A percentile compares a stretch with the other conserved stretches of the same genome.
Evolutionary conservation across 2,113 vertebrate genomes (phyloP).

Genomic region (Dendropsophus ebraccatus): DNA sequence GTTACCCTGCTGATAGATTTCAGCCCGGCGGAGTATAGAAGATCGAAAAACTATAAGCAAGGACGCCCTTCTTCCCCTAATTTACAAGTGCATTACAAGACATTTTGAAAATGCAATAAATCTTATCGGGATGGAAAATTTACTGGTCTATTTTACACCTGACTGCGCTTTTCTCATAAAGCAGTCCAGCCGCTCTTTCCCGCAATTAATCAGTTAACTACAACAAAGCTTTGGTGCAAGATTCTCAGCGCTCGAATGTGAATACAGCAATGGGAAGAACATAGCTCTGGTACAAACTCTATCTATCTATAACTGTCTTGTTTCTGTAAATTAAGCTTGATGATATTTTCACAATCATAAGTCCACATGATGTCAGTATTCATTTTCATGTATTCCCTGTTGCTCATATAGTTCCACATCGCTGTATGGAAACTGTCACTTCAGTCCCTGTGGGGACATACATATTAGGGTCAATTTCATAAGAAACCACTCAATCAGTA

Average conservation of each 20-base stretch:
- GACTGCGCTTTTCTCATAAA: constrained; percentile 38
- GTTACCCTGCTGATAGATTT: constrained; percentile 49
- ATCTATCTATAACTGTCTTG: too few species aligned
- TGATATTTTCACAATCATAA: not conserved
- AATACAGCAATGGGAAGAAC: not conserved
- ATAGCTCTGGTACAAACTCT: not conserved
- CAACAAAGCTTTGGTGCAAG: not conserved
- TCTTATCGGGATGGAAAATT: constrained; percentile 15
- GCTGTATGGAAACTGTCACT: not conserved
- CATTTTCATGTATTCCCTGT: not conserved
- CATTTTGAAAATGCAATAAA: constrained; percentile 52
- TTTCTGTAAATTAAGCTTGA: not conserved
- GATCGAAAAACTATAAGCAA: constrained; percentile 47
- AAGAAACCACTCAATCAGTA: too few species aligned
- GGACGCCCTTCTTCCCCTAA: constrained; percentile 42
- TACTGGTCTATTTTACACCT: constrained; percentile 52
- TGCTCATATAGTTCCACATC: not conserved
- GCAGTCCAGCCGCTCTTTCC: not conserved
- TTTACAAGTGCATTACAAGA: constrained; percentile 54
- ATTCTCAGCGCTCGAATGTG: not conserved
- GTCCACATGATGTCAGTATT: not conserved
- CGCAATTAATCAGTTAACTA: constrained; percentile 46
- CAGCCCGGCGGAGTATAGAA: constrained; percentile 11
- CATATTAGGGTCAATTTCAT: too few species aligned
- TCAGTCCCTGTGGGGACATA: not conserved